Evolutionary conservation across 2,797 vertebrate genomes (phyloP).

Genomic region (Phrynocephalus guinanensis): DNA sequence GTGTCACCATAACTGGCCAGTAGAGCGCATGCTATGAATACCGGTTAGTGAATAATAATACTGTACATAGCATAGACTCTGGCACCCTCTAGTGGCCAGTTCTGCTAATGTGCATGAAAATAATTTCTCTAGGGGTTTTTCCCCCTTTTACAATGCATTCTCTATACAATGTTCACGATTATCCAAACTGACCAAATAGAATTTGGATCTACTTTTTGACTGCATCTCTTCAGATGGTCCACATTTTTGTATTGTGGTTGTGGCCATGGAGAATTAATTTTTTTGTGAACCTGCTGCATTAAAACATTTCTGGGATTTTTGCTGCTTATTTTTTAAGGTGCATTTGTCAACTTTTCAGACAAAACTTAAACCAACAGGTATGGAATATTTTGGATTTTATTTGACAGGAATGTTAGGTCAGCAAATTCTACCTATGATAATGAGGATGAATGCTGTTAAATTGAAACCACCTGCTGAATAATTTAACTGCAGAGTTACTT

Average conservation of each 20-base stretch:
- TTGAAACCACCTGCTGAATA: constrained; percentile 69
- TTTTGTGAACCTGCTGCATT: too few species aligned
- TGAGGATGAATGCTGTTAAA: constrained; percentile 58
- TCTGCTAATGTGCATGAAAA: too few species aligned
- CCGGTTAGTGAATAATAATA: too few species aligned
- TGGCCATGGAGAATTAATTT: background rate
- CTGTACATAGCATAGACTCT: too few species aligned
- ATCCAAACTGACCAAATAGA: background rate
- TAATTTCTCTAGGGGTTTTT: too few species aligned
- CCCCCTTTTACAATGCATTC: too few species aligned
- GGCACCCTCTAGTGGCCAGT: too few species aligned
- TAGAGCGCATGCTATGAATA: too few species aligned
- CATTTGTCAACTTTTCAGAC: background rate
- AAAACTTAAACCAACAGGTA: background rate
- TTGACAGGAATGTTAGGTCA: background rate
- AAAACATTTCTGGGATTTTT: background rate
- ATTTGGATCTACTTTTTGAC: background rate
- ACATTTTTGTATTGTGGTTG: background rate
- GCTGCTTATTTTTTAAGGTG: background rate
- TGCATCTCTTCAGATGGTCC: background rate
- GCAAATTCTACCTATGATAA: constrained; percentile 8
- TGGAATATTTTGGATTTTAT: constrained; percentile 21
- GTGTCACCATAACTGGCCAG: too few species aligned
- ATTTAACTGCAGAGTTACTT: constrained; percentile 63
- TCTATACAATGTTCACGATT: too few species aligned